These are phyloP conservation scores for Penaeus monodon DNA, from an alignment of 2,888 invertebrate species.

Conservation along the genomic window DNA sequence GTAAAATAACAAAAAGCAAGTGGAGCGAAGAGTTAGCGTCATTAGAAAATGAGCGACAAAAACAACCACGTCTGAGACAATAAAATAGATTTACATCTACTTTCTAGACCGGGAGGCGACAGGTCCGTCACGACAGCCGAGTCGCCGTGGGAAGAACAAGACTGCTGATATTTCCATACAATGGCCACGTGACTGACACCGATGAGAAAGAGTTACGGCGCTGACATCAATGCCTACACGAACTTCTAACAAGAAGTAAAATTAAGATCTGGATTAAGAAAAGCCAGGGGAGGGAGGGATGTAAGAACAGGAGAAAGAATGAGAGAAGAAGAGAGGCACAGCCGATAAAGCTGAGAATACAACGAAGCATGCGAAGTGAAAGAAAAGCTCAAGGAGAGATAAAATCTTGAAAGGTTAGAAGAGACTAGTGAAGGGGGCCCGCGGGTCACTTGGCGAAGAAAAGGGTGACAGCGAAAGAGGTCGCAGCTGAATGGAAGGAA, in stretches of 20 bases:
- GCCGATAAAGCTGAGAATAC: neutral
- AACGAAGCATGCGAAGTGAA: neutral
- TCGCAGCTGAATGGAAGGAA: neutral
- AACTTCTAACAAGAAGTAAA: neutral
- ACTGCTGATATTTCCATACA: too few relatives aligned
- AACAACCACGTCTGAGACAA: too few relatives aligned
- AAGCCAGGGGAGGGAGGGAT: neutral
- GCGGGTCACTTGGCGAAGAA: neutral
- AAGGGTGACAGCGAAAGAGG: slow-evolving; percentile 1
- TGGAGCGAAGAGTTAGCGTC: neutral
- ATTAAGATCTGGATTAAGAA: neutral
- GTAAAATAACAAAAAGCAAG: neutral
- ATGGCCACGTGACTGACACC: too few relatives aligned
- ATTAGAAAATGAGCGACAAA: too few relatives aligned
- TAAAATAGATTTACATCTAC: too few relatives aligned
- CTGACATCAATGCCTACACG: neutral
- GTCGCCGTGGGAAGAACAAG: too few relatives aligned
- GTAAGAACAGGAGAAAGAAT: neutral
- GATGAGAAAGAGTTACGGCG: too few relatives aligned
- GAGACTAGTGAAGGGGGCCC: neutral
- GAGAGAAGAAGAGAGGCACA: neutral
- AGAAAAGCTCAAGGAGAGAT: neutral
- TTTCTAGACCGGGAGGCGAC: too few relatives aligned
- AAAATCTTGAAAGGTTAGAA: neutral
- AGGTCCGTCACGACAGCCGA: too few relatives aligned